Percentiles rank a stretch among this genome's conserved stretches.
Evolutionary conservation across 2,888 invertebrate genomes (phyloP).

Genomic region (Drosophila anomelani): DNA sequence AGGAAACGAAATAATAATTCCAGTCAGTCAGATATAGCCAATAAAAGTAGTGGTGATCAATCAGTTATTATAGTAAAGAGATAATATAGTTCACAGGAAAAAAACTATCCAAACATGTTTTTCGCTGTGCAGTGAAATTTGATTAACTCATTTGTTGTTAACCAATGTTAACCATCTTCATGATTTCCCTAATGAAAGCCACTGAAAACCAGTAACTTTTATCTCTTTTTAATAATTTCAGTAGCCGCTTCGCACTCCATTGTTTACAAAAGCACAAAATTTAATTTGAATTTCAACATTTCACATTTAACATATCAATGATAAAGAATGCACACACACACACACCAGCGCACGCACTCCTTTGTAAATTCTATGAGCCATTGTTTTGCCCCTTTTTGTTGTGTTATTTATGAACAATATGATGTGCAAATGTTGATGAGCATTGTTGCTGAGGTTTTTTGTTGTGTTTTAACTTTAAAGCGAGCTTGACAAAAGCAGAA

Average conservation of each 20-base stretch:
- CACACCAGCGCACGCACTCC: constrained; percentile 14
- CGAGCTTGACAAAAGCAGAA: constrained; percentile 20
- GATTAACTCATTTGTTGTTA: constrained; percentile 16
- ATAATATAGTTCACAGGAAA: too few relatives aligned
- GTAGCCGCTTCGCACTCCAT: constrained; percentile 27
- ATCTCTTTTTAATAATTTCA: constrained; percentile 30
- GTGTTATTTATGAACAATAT: constrained; percentile 55
- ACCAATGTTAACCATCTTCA: constrained; percentile 18
- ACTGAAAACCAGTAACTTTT: constrained; percentile 20
- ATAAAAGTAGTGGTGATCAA: too few relatives aligned
- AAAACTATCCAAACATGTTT: background rate
- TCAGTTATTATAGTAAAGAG: too few relatives aligned
- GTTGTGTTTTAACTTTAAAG: constrained; percentile 47
- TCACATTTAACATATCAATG: constrained; percentile 47
- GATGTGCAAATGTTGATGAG: constrained; percentile 58
- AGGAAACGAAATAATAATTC: too few relatives aligned
- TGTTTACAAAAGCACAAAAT: constrained; percentile 28
- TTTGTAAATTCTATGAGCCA: constrained; percentile 39
- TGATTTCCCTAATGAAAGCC: constrained; percentile 20
- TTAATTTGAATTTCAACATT: constrained; percentile 43
- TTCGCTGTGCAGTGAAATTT: background rate
- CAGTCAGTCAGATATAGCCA: too few relatives aligned
- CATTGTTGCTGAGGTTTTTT: constrained; percentile 60
- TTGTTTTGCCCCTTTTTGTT: constrained; percentile 46
- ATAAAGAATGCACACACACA: constrained; percentile 44